Evolutionary conservation across 2,113 vertebrate genomes (phyloP).

Genomic region (crab-eating macaque (Macaca fascicularis)): DNA sequence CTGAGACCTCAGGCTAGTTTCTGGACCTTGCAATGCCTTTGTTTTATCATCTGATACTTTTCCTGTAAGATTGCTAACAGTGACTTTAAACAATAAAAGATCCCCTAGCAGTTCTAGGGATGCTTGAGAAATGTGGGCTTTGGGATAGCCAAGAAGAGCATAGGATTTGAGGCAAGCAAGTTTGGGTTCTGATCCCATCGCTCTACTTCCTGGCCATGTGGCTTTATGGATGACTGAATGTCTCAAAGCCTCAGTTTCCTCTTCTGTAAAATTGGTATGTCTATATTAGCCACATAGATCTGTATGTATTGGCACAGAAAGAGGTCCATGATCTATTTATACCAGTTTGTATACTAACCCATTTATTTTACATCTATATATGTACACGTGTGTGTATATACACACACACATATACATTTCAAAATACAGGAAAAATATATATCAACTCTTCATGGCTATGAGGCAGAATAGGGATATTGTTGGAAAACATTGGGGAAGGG

Average conservation of each 20-base stretch:
- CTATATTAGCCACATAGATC: not conserved
- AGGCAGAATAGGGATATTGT: not conserved
- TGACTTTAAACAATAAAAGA: not conserved
- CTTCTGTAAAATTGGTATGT: not conserved
- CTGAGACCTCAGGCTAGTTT: not conserved
- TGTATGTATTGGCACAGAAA: not conserved
- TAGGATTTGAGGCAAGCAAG: not conserved
- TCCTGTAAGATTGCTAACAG: not conserved
- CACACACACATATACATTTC: not conserved
- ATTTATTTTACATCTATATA: not conserved
- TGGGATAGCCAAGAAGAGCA: not conserved
- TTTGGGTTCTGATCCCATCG: not conserved
- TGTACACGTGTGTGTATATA: not conserved
- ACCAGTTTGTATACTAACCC: not conserved
- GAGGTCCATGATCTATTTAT: not conserved
- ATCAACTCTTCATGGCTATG: not conserved
- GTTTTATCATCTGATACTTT: not conserved
- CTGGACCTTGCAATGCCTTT: not conserved
- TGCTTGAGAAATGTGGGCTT: not conserved
- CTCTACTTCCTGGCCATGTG: not conserved
- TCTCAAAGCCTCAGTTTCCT: not conserved
- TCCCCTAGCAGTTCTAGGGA: not conserved
- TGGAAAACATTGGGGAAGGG: not conserved
- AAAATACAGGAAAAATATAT: not conserved
- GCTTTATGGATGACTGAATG: not conserved